Percentiles rank a stretch among this genome's conserved stretches.
These are phyloP conservation scores for Pentalonia nigronervosa DNA, from an alignment of 1,140 invertebrate species.

Conservation along the genomic window DNA sequence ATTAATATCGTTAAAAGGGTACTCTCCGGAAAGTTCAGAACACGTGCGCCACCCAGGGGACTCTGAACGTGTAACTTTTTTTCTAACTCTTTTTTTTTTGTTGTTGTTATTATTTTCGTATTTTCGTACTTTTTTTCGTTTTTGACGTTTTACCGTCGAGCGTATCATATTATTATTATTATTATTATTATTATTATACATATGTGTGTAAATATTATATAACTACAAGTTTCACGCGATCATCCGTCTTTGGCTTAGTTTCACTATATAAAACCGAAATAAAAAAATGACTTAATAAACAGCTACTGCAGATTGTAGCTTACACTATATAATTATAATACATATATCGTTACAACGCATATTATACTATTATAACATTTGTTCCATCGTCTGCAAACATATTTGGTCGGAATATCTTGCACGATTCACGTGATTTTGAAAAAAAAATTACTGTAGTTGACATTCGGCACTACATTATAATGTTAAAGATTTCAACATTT, in stretches of 20 bases:
- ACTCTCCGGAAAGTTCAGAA: constrained; percentile 11
- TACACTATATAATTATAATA: too few relatives aligned
- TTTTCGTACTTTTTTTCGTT: background rate
- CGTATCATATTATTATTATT: background rate
- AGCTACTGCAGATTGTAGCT: background rate
- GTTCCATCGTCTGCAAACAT: background rate
- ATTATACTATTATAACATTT: background rate
- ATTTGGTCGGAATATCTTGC: background rate
- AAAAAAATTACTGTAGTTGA: background rate
- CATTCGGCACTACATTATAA: too few relatives aligned
- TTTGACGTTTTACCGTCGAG: background rate
- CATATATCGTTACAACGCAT: too few relatives aligned
- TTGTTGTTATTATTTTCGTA: background rate
- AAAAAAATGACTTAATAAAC: background rate
- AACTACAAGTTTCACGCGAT: background rate
- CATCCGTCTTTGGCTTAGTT: background rate
- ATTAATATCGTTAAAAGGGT: constrained; percentile 44
- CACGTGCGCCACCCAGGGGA: background rate
- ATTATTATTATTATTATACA: background rate
- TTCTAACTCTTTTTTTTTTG: background rate
- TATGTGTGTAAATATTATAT: background rate
- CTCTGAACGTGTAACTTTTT: background rate
- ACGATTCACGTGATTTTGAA: background rate
- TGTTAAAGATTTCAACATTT: too few relatives aligned
- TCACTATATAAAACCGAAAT: background rate